Evolutionary conservation across 2,113 vertebrate species (phyloP), one percentile per base, ranked within the genome.

Genomic region (Micronycteris hirsuta): DNA sequence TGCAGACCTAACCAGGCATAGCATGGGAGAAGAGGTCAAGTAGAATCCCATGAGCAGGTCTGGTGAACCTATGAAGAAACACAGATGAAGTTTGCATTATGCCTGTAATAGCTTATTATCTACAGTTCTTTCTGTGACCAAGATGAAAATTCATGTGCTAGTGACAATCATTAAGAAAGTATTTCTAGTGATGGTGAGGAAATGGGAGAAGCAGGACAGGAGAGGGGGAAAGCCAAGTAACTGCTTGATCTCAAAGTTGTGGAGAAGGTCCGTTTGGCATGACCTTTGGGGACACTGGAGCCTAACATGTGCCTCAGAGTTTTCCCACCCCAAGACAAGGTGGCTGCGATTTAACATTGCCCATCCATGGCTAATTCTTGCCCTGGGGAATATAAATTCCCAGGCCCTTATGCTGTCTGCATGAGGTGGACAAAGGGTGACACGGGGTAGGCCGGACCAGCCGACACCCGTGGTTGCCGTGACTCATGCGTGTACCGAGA

Each of bases 341-440:
- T 12, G 9, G 33, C 58, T 82, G 7, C 36, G 31, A 33, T 82
- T 80, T 84, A 58, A 20, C 26, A 89, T 1, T 73, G 31, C 12
- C 14, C 16, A 12, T 24, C 5, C 7, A 4, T 14, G 8, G 13
- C 81, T 41, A 38, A 71, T 77, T 12, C 28, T 36, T 77, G 54
- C 36, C 3, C 16, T 7, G 43, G 43, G 28, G 41, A n/a, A 6
- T 20, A 0, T 24, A 17, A 13, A 74, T 9, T 52, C 36, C 6
- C 2, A 38, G 70, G 3, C 5, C 38, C 12, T 71, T 49, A 71
- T 82, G 15, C 12, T 67, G 17, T 71, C 38, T 70, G 13, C 8
- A 36, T 12, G 14, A 41, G 12, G 9, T 0, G 43, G 1, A 38
- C 4, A 24, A n/a, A 45, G 17, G n/a, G n/a, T n/a, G n/a, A n/a